Base-by-base conservation (phyloP, 2,113 vertebrate genomes). In the Phyllostomus discolor region DNA sequence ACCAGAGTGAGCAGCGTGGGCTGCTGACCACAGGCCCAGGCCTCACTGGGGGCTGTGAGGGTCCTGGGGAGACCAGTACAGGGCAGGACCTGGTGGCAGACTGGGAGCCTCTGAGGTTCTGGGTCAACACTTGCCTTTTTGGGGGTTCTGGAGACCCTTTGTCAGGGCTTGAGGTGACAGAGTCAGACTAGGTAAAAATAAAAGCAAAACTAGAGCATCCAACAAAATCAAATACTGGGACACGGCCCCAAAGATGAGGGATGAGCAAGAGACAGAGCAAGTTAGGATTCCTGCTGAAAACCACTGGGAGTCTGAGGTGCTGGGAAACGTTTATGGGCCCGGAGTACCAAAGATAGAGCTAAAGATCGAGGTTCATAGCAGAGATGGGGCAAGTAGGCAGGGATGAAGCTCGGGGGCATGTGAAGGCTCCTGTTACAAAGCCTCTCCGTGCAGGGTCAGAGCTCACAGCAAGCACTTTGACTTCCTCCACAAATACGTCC, bases 1-100 rank as follows among this genome's bases (percentile, higher is more conserved):
- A 97, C 97, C 97, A 97, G 88, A 96, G 96, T 97, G 96, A 97
- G 96, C 88, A 94, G 84, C 90, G 4, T 3, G 86, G 70, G 80
- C 79, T 91, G 66, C 87, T 66, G 73, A 59, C 35, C 75, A 41
- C 50, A 85, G 91, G 69, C 70, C 24, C 50, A 66, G 79, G 48
- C 22, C 83, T 81, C 64, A 62, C 50, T 52, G 7, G 75, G 90
- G 70, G 10, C 57, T 57, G 66, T 17, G 83, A 83, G 19, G 38
- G 28, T 81, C 66, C 20, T 22, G 5, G 28, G 33, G 52, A 75
- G 69, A 73, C 75, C 48, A 87, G 31, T 22, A 35, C 16, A 38
- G 31, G 43, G 67, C 7, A 41, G 26, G 69, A 48, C 14, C 11
- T 57, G 12, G 46, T 76, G 88, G 57, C n/a, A 35, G 79, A 48